Base-by-base conservation (phyloP, 2,888 invertebrate species). In the Syritta pipiens region DNA sequence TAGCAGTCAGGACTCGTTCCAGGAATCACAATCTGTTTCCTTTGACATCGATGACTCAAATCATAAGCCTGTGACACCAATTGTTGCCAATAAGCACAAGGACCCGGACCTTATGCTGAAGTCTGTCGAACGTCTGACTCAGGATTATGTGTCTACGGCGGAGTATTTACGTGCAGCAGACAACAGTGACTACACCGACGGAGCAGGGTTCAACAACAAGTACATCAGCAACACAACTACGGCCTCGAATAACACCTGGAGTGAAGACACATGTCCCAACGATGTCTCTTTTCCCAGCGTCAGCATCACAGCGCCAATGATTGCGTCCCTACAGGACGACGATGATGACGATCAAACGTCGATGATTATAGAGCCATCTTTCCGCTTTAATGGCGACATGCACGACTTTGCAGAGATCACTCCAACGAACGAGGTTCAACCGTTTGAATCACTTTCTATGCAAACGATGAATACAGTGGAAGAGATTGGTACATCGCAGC, bases 261-360 rank as follows among this genome's bases (percentile, higher is more conserved):
- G 94, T 84, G 95, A 95, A 62, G 93, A 94, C 86, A 93, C 93
- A 0, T 93, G 93, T 55, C 94, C 94, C 0, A 94, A 94, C 86
- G 94, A 95, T 85, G 90, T 94, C 26, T 94, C 95, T 0, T 95
- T 95, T 86, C 95, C 95, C 0, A 95, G 94, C 51, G 92, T 95
- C 60, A 95, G 95, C 82, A 92, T 94, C 26, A 93, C 94, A 28
- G 93, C 93, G 0, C 95, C 94, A 0, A 89, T 93, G 84, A 91
- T 93, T 1, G 91, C 92, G 0, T 94, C 95, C 0, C 91, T 94
- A 71, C 91, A 91, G 62, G 93, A 93, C 83, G 93, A 93, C 82
- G 87, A 85, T 22, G 84, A 85, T 53, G 82, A 81, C 59, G 83
- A 84, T 9, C 84, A 84, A 9, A 84, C 81, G 4, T 75, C 81